phyloP scores from a whole-genome alignment of 2,113 vertebrate genomes.

The Heterotis niloticus region DNA sequence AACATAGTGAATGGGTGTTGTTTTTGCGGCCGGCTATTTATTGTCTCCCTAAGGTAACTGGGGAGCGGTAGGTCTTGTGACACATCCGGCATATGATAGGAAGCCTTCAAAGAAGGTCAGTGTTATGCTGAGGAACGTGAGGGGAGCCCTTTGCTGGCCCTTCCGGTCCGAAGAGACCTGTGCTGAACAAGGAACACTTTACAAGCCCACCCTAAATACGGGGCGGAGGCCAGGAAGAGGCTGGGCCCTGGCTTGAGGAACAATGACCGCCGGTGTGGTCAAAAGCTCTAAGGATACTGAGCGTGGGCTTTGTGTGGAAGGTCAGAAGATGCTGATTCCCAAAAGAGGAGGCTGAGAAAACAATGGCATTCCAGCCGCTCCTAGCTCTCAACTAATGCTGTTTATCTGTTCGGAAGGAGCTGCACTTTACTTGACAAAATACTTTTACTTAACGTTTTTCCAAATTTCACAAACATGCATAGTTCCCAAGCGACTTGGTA shows the following conservation, averaged over 20 bases:
- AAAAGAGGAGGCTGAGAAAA: conserved; percentile 41
- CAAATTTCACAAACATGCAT: too few species aligned
- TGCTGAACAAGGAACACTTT: conserved; percentile 10
- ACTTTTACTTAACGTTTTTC: not conserved
- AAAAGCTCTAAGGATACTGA: not conserved
- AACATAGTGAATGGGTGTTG: not conserved
- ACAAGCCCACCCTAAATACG: not conserved
- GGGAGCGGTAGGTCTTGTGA: conserved; percentile 13
- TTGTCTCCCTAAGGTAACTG: conserved; percentile 1
- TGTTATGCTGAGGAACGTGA: not conserved
- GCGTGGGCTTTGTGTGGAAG: conserved; percentile 39
- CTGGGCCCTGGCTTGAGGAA: not conserved
- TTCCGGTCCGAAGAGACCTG: not conserved
- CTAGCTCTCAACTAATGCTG: conserved; percentile 44
- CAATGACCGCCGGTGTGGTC: conserved; percentile 23
- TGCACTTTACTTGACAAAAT: not conserved
- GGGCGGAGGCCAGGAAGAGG: not conserved
- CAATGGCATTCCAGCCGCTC: conserved; percentile 51
- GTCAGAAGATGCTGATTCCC: conserved; percentile 43
- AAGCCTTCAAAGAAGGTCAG: not conserved
- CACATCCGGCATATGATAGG: conserved; percentile 8
- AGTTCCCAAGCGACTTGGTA: too few species aligned
- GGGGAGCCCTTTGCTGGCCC: not conserved
- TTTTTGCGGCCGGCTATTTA: not conserved
- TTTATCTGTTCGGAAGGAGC: conserved; percentile 41